Base-by-base conservation (phyloP, 2,888 invertebrate genomes). In the Anorthoa munda region DNA sequence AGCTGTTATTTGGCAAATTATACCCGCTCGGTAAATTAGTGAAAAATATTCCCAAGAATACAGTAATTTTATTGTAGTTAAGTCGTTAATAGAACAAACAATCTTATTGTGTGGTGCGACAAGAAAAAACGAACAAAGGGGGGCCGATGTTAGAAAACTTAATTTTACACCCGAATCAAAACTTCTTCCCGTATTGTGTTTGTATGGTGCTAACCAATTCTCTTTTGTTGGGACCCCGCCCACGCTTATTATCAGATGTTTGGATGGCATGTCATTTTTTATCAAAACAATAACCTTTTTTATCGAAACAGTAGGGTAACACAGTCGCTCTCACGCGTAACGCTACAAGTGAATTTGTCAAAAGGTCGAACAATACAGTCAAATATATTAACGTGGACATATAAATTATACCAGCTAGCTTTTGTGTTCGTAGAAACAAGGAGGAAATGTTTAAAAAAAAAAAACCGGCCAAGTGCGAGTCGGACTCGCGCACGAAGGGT, bases 81-180 rank as follows among this genome's bases (percentile, higher is more conserved):
- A 83, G 83, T 86, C 84, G 84, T 93, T 93, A 92, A 87, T 90
- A 89, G 90, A 93, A 92, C 92, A 94, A 95, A 95, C 93, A 94
- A 87, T 87, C 81, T 87, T 87, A 90, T 91, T 91, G 88, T 92
- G 87, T 86, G 87, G 88, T 90, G 90, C 88, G 88, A 92, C 89
- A 87, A 84, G 88, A 92, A 95, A 94, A 94, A 94, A 92, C 74
- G 85, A 90, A 87, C 86, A 95, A 95, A 88, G 90, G 86, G 89
- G 81, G 87, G 82, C 88, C 91, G 89, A 90, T 88, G 92, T 92
- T 93, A 92, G 93, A 94, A 93, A 95, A 93, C 93, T 95, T 95
- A 95, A 96, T 96, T 95, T 95, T 93, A 95, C 94, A 95, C 94
- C 94, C 94, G 93, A 95, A 95, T 95, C 94, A 93, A 94, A 95